These are phyloP conservation scores for Osmerus mordax DNA, from an alignment of 2,113 vertebrate species.

Conservation along the genomic window DNA sequence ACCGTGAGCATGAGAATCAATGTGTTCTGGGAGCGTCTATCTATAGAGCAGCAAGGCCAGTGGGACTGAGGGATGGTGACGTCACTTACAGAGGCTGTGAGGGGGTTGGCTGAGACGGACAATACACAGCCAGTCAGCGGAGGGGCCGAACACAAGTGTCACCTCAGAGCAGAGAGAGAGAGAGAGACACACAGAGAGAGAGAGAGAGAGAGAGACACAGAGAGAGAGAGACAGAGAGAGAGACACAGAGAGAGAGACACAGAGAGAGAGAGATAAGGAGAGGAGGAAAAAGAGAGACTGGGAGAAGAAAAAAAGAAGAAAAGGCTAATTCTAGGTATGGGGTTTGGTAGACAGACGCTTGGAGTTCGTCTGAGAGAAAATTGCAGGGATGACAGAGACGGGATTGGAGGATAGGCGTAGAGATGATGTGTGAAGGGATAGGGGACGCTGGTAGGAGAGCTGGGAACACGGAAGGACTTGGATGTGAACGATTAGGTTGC, in stretches of 20 bases:
- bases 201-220: not conserved
- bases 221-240: slow-evolving; percentile 17
- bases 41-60: slow-evolving; percentile 31
- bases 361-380: too few relatives aligned
- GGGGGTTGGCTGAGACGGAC: slow-evolving; percentile 41
- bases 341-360: too few relatives aligned
- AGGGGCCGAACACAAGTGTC: slow-evolving; percentile 28
- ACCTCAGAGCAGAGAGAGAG: slow-evolving; percentile 19
- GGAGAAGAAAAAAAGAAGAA: too few relatives aligned
- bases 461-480: not conserved
- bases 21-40: slow-evolving; percentile 1
- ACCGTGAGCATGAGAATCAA: too few relatives aligned
- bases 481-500: not conserved
- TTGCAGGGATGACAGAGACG: too few relatives aligned
- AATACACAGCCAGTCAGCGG: slow-evolving; percentile 25
- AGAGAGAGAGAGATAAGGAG: slow-evolving; percentile 14
- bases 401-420: not conserved
- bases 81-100: slow-evolving; percentile 40
- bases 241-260: not conserved
- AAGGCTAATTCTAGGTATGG: too few relatives aligned
- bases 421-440: not conserved
- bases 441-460: not conserved
- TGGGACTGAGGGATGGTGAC: slow-evolving; percentile 22
- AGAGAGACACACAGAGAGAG: not conserved
- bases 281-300: not conserved